Evolutionary conservation across 2,113 vertebrate genomes (phyloP).

Genomic region (Catharus minimus): DNA sequence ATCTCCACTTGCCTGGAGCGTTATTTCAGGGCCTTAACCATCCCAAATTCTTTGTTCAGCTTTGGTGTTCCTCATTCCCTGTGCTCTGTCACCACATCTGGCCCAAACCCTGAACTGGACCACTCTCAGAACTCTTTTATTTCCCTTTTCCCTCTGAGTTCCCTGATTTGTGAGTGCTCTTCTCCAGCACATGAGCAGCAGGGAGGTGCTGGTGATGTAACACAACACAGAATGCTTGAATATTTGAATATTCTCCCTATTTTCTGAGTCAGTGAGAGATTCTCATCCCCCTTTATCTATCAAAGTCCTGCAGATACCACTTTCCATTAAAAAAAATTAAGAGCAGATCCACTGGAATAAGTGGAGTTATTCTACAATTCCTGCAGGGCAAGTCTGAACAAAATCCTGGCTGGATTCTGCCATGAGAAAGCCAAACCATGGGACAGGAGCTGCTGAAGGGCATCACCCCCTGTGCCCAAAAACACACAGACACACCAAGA

Average conservation of each 20-base stretch:
- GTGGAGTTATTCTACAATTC: background rate
- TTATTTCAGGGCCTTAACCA: background rate
- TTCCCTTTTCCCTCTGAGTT: background rate
- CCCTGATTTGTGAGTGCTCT: background rate
- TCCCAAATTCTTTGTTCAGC: background rate
- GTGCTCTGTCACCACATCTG: background rate
- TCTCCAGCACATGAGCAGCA: background rate
- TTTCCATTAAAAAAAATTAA: background rate
- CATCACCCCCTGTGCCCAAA: background rate
- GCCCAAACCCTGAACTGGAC: background rate
- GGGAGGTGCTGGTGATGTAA: background rate
- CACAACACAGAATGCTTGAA: background rate
- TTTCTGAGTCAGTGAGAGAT: background rate
- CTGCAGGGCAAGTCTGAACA: background rate
- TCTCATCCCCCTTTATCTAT: background rate
- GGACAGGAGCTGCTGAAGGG: background rate
- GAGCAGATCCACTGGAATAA: background rate
- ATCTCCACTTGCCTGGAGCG: background rate
- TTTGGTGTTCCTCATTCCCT: background rate
- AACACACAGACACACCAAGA: accelerated
- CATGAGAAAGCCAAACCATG: accelerated
- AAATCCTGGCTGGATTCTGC: background rate
- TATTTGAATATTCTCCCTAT: accelerated
- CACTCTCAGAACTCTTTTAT: background rate
- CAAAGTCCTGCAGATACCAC: background rate